A percentile compares a stretch with the other conserved stretches of the same genome.
Evolutionary conservation across 2,888 invertebrate species (phyloP).

Genomic region (Aleiodes testaceus): DNA sequence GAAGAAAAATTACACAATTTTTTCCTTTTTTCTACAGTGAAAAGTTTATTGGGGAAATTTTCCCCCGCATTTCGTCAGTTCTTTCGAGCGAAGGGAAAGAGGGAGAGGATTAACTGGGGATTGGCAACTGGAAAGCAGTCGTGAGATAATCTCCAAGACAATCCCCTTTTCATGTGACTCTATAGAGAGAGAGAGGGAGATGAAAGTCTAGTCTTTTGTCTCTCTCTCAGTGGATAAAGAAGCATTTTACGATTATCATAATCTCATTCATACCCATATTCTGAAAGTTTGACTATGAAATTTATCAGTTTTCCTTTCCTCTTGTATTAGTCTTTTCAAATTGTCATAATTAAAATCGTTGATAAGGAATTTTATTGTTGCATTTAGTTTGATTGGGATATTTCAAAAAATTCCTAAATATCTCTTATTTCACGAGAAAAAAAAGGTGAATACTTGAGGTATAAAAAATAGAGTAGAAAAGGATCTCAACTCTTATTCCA

Average conservation of each 20-base stretch:
- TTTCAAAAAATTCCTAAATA: no score
- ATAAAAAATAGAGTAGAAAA: no score
- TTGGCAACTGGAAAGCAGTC: conserved; percentile 32
- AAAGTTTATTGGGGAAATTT: conserved; percentile 7
- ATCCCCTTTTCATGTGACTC: conserved; percentile 15
- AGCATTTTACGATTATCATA: conserved; percentile 31
- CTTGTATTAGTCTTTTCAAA: conserved; percentile 20
- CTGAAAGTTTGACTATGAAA: conserved; percentile 31
- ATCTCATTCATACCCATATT: conserved; percentile 27
- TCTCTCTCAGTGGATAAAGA: conserved; percentile 18
- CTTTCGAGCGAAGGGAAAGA: neutral
- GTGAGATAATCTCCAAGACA: conserved; percentile 28
- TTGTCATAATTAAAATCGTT: conserved; percentile 14
- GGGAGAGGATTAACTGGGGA: conserved; percentile 20
- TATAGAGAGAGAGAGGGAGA: no score
- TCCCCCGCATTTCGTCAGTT: conserved; percentile 23
- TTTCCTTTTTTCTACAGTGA: no score
- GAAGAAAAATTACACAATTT: no score
- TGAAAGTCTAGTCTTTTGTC: neutral
- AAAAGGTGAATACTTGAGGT: no score
- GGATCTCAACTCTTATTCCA: neutral
- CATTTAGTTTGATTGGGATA: no score
- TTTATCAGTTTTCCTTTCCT: conserved; percentile 17
- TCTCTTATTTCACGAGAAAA: no score
- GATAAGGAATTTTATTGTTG: no score